These are phyloP conservation scores for Vombatus ursinus DNA, from an alignment of 2,113 vertebrate genomes.

Conservation along the genomic window DNA sequence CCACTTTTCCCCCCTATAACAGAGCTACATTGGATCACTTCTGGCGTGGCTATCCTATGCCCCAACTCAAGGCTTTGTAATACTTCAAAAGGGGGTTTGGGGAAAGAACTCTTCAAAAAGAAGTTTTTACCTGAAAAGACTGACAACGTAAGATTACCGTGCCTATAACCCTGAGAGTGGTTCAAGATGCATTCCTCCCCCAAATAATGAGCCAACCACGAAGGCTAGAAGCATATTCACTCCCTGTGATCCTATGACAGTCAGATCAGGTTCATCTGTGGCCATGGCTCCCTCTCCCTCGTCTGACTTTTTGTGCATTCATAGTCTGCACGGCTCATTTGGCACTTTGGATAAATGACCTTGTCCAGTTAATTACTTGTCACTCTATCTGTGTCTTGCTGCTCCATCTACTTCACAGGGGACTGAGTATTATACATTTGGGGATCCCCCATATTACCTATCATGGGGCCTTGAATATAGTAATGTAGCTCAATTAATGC, in stretches of 20 bases:
- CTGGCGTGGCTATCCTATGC: neutral
- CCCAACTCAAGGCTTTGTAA: rapidly evolving
- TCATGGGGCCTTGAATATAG: neutral
- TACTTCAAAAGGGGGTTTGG: neutral
- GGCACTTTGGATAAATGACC: neutral
- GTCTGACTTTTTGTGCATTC: neutral
- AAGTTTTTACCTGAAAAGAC: neutral
- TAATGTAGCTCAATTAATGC: neutral
- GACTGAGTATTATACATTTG: neutral
- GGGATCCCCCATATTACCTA: neutral
- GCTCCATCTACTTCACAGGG: neutral
- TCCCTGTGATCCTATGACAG: neutral
- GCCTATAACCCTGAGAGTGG: neutral
- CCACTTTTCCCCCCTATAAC: neutral
- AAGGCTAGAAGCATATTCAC: neutral
- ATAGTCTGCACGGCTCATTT: neutral
- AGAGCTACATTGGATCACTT: neutral
- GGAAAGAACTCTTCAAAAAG: neutral
- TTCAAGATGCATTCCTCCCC: neutral
- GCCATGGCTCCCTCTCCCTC: neutral
- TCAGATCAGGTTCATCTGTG: neutral
- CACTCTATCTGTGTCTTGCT: neutral
- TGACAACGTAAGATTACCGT: neutral
- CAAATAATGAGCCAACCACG: neutral
- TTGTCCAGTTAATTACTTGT: neutral